Base-by-base conservation (phyloP, 1,140 invertebrate species). In the Drosophila bifasciata region DNA sequence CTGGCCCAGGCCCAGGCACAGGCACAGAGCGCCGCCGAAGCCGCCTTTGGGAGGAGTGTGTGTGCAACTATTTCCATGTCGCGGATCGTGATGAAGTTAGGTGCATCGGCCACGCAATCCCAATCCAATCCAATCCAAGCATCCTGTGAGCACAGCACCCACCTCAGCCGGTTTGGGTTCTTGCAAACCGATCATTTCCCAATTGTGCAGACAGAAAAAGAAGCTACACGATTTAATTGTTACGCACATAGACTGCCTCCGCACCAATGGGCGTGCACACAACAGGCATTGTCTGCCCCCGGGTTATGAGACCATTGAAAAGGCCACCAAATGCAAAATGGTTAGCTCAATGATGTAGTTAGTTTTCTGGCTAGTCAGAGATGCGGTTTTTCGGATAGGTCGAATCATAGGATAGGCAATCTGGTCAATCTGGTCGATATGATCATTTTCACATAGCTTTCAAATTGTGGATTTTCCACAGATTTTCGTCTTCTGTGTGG, bases 201-300 rank as follows among this genome's bases (percentile, higher is more conserved):
- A 79, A 85, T 80, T 80, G 67, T 66, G 55, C 52, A 51, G 48
- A 62, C 56, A 76, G 79, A 69, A 68, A 68, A 62, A 73, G 76
- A 69, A 78, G 77, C 85, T 62, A 89, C 85, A 89, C 85, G 85
- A 89, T 89, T 89, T 89, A 89, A 89, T 89, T 89, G 85, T 89
- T 89, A 89, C 85, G 85, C 85, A 89, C 85, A 89, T 83, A 83
- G 78, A 88, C 83, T 79, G 76, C 67, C 66, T 36, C 25, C 39
- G 41, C 32, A 50, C 21, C 48, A 13, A 32, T 7, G 15, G 40
- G 40, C 53, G 25, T 1, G 5, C 41, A 15, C n/a, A 19, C 19
- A 9, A 28, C 5, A 8, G 15, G 45, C 66, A 70, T 70, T 70
- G 67, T 70, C 66, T 68, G 62, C 32, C 17, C 66, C 63, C 32